phyloP scores from a whole-genome alignment of 1,140 invertebrate genomes.

The Olivierus martensii region DNA sequence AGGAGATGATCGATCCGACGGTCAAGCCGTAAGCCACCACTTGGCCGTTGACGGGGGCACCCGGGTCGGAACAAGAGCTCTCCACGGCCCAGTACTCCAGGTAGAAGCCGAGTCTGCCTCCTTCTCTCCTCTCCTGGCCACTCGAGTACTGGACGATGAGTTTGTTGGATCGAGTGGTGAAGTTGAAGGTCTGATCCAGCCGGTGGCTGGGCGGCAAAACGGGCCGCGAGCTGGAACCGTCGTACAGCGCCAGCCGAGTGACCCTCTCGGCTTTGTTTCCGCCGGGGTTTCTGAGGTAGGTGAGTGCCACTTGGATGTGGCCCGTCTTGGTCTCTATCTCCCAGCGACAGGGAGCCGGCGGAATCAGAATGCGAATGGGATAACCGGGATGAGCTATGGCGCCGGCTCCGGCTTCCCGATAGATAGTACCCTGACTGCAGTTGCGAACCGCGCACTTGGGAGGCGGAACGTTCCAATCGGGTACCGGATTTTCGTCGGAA shows the following conservation, averaged over 20 bases:
- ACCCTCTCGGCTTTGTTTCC: background rate
- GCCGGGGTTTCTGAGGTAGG: background rate
- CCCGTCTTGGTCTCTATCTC: slow-evolving; percentile 7
- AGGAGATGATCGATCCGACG: slow-evolving; percentile 12
- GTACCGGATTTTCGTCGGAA: slow-evolving; percentile 9
- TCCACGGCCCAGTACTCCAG: slow-evolving; percentile 10
- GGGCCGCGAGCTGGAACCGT: slow-evolving; percentile 1
- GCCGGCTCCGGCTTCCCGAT: background rate
- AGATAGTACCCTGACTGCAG: slow-evolving; percentile 5
- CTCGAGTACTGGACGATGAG: slow-evolving; percentile 6
- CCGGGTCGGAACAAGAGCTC: slow-evolving; percentile 4
- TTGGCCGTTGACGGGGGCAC: slow-evolving; percentile 6
- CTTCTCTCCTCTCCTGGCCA: no score
- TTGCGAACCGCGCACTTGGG: slow-evolving; percentile 13
- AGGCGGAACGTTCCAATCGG: slow-evolving; percentile 9
- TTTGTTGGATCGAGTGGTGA: slow-evolving; percentile 10
- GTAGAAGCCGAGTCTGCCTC: slow-evolving; percentile 6
- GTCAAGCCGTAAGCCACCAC: slow-evolving; percentile 1
- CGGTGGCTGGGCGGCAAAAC: background rate
- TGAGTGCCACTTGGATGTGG: slow-evolving; percentile 2
- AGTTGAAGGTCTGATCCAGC: background rate
- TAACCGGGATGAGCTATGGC: slow-evolving; percentile 16
- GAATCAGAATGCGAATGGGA: slow-evolving; percentile 4
- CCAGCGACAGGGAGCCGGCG: slow-evolving; percentile 10
- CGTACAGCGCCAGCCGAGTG: slow-evolving; percentile 2